These are phyloP conservation scores for Orchesella cincta DNA, from an alignment of 1,140 invertebrate genomes.

Conservation along the genomic window DNA sequence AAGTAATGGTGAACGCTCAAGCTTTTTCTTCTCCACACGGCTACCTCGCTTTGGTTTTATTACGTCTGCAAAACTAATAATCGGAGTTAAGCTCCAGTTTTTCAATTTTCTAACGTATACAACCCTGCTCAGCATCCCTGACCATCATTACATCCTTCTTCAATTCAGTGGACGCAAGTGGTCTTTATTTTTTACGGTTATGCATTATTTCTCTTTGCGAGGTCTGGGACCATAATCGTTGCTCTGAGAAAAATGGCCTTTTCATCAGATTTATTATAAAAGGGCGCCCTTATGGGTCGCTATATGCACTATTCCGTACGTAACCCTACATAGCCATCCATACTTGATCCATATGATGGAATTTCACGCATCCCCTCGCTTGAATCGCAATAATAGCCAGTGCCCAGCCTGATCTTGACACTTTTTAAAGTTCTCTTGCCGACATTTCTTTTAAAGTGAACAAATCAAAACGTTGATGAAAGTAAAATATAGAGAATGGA, in stretches of 20 bases:
- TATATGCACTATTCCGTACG: too few relatives aligned
- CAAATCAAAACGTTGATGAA: too few relatives aligned
- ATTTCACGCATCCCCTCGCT: too few relatives aligned
- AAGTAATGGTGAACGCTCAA: too few relatives aligned
- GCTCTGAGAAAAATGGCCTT: background rate
- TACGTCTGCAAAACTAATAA: conserved; percentile 19
- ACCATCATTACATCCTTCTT: background rate
- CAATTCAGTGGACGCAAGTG: conserved; percentile 5
- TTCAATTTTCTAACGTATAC: conserved; percentile 2
- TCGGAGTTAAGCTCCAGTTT: background rate
- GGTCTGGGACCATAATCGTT: conserved; percentile 8
- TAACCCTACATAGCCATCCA: too few relatives aligned
- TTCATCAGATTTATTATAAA: conserved; percentile 17
- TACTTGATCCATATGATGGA: too few relatives aligned
- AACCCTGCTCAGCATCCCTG: background rate
- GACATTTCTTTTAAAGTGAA: too few relatives aligned
- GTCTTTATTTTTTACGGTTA: background rate
- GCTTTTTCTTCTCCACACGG: too few relatives aligned
- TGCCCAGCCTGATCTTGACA: too few relatives aligned
- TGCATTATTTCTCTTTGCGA: background rate
- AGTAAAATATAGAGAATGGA: too few relatives aligned
- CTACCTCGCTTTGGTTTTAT: background rate
- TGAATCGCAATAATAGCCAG: too few relatives aligned
- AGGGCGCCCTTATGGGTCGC: background rate
- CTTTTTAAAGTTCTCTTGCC: too few relatives aligned